Base-by-base conservation (phyloP, 2,797 vertebrate genomes). In the Numenius phaeopus region DNA sequence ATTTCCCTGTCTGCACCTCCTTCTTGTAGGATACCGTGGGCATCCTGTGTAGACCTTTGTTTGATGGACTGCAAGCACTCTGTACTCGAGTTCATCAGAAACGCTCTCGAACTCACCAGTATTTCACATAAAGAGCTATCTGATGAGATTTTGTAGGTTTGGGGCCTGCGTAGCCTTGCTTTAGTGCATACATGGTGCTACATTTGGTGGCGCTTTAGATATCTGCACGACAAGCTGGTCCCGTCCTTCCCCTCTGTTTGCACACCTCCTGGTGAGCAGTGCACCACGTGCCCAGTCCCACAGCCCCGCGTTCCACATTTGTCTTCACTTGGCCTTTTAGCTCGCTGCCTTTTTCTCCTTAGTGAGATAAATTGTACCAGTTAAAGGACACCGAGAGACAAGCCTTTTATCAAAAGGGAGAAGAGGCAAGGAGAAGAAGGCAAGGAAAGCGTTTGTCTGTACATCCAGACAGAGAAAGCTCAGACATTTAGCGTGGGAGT, bases 181-280 rank as follows among this genome's bases (percentile, higher is more conserved):
- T 72, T 59, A 39, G 34, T 10, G 18, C 0, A 0, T 18, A 75
- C 30, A 14, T 0, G 0, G 40, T 7, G 52, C 47, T 71, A 2
- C 12, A 40, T 52, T 44, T 61, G n/a, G 20, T 22, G 27, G 9
- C 9, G 23, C 14, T 32, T 80, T 65, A 55, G n/a, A n/a, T 21
- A 42, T 5, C 32, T 2, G 12, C 23, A 34, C 0, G 1, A n/a
- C 21, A 62, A 32, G 12, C 22, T 34, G 49, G 44, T 11, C 7
- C 20, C 14, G 14, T 12, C 78, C 89, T 64, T 82, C 44, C 55
- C 34, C 30, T 47, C 30, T 52, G 32, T 8, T 22, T 10, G 15
- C 52, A 49, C 52, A 37, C 39, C 34, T 78, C 73, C 15, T 17
- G 23, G 18, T 0, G 1, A 91, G 32, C 64, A 42, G 46, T 3